Evolutionary conservation across 2,888 invertebrate genomes (phyloP).

Genomic region (Protonemura montana): DNA sequence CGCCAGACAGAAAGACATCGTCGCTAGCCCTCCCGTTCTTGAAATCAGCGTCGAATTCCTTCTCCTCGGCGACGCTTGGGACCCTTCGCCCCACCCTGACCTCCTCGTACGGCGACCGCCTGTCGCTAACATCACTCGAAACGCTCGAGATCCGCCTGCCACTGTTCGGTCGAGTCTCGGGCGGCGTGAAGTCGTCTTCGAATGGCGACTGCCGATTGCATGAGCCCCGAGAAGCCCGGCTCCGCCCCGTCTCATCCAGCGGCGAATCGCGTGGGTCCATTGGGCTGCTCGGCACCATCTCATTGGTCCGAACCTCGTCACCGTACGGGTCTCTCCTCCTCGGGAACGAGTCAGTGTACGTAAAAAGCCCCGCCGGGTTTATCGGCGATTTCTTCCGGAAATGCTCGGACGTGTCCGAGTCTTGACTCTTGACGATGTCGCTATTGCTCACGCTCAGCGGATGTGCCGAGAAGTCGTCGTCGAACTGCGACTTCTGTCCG

Average conservation of each 20-base stretch:
- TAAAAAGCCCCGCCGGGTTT: conserved; percentile 34
- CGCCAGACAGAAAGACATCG: conserved; percentile 51
- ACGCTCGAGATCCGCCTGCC: conserved; percentile 51
- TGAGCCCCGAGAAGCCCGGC: conserved; percentile 44
- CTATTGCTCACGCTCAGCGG: conserved; percentile 56
- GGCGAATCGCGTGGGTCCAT: conserved; percentile 53
- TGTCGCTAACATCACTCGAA: conserved; percentile 54
- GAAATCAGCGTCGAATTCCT: conserved; percentile 44
- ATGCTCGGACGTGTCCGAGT: conserved; percentile 46
- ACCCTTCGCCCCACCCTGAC: conserved; percentile 41
- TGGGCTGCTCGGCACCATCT: conserved; percentile 41
- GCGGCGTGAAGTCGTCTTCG: conserved; percentile 74
- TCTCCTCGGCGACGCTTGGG: conserved; percentile 49
- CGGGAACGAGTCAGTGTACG: conserved; percentile 40
- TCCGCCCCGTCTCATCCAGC: conserved; percentile 42
- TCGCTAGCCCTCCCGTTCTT: conserved; percentile 50
- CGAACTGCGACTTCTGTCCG: conserved; percentile 65
- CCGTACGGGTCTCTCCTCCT: conserved; percentile 31
- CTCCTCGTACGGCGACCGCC: conserved; percentile 51
- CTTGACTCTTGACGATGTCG: conserved; percentile 50
- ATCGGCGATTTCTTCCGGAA: conserved; percentile 40
- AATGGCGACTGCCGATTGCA: conserved; percentile 63
- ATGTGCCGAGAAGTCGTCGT: conserved; percentile 66
- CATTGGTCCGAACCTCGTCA: conserved; percentile 37
- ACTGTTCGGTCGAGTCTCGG: conserved; percentile 44